Evolutionary conservation across 2,113 vertebrate species (phyloP).

Genomic region (Fregata magnificens): DNA sequence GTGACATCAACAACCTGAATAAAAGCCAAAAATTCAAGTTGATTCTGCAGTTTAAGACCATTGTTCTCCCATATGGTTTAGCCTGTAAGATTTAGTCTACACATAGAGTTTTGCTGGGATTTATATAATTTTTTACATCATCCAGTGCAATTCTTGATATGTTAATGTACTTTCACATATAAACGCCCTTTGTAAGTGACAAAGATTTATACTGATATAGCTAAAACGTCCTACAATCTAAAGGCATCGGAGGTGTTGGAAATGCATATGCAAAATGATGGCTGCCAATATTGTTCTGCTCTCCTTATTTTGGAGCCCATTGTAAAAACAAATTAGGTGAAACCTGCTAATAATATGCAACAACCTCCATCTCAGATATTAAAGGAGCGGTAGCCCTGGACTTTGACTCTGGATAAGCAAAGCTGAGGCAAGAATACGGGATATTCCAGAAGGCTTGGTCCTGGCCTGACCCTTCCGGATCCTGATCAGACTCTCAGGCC

Average conservation of each 20-base stretch:
- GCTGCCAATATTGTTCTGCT: not conserved
- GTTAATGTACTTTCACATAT: not conserved
- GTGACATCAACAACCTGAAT: slow-evolving; percentile 56
- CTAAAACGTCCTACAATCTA: not conserved
- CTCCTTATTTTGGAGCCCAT: not conserved
- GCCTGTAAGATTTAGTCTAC: not conserved
- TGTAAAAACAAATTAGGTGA: not conserved
- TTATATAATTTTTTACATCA: not conserved
- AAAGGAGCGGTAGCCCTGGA: not conserved
- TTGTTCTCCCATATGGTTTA: not conserved
- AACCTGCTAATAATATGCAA: not conserved
- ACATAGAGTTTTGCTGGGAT: not conserved
- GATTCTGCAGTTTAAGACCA: slow-evolving; percentile 49
- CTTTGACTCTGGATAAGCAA: not conserved
- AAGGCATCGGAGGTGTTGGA: not conserved
- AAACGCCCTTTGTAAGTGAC: not conserved
- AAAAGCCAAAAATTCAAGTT: slow-evolving; percentile 53
- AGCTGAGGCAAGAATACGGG: not conserved
- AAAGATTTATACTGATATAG: not conserved
- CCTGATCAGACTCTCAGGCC: not conserved
- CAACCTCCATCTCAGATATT: not conserved
- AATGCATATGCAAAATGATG: not conserved
- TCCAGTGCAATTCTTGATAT: not conserved
- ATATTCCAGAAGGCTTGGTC: not conserved
- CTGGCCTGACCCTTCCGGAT: not conserved